phyloP scores from a whole-genome alignment of 1,140 invertebrate species.

The Bombus vancouverensis region DNA sequence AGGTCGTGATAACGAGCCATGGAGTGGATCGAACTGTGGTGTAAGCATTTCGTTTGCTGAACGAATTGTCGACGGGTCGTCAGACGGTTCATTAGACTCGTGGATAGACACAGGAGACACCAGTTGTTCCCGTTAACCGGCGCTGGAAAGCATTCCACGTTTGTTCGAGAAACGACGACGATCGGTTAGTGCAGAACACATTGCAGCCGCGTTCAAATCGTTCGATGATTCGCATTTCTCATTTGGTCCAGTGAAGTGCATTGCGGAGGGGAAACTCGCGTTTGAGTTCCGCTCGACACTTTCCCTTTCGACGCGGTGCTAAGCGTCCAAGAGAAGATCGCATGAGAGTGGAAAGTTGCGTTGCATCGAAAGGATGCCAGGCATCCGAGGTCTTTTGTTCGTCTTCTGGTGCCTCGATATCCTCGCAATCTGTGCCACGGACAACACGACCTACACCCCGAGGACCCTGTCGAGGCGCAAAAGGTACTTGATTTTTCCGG shows the following conservation, averaged over 20 bases:
- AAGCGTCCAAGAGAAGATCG: background rate
- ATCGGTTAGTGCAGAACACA: background rate
- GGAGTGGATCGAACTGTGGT: background rate
- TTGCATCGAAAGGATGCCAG: conserved; percentile 36
- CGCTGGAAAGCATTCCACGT: background rate
- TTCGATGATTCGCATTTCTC: background rate
- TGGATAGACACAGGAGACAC: background rate
- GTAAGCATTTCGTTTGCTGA: conserved; percentile 38
- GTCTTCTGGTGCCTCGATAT: conserved; percentile 48
- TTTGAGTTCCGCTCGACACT: background rate
- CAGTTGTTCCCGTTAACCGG: conserved; percentile 49
- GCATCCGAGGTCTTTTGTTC: conserved; percentile 32
- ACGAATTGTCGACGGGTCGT: conserved; percentile 41
- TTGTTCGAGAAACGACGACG: background rate
- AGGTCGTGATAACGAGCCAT: background rate
- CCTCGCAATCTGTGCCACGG: conserved; percentile 4
- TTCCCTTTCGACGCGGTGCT: background rate
- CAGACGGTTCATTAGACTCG: conserved; percentile 34
- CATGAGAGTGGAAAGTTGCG: background rate
- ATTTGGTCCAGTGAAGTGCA: too few species aligned
- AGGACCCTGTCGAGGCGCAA: conserved; percentile 75
- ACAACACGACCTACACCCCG: conserved; percentile 25
- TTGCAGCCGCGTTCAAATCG: conserved; percentile 26
- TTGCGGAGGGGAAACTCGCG: background rate
- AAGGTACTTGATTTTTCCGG: conserved; percentile 79